These are phyloP conservation scores for Morinoia aosen DNA, from an alignment of 2,888 invertebrate genomes.

Conservation along the genomic window DNA sequence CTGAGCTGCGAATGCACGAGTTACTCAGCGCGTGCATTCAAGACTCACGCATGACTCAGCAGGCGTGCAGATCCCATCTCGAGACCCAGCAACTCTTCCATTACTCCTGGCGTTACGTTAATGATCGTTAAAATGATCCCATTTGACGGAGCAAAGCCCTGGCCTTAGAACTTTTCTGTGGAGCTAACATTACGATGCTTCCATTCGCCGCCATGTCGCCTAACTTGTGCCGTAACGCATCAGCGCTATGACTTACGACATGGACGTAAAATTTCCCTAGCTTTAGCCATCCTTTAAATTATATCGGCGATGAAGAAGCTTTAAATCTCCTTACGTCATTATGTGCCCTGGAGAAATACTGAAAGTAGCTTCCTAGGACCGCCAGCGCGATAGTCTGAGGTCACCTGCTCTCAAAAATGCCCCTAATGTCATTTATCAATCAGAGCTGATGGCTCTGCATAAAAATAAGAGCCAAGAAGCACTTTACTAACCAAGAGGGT, in stretches of 20 bases:
- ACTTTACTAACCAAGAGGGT: too few species aligned
- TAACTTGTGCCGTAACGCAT: conserved; percentile 28
- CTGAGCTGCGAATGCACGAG: too few species aligned
- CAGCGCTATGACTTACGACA: background rate
- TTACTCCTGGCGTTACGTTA: background rate
- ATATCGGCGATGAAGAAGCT: background rate
- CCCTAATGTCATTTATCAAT: too few species aligned
- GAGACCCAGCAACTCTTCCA: background rate
- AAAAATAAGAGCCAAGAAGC: too few species aligned
- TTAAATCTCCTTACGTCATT: background rate
- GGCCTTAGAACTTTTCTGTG: background rate
- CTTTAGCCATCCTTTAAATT: conserved; percentile 13
- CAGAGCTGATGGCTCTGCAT: too few species aligned
- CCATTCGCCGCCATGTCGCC: background rate
- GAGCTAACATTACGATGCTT: background rate
- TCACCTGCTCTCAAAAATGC: too few species aligned
- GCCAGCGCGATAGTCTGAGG: too few species aligned
- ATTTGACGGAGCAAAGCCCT: conserved; percentile 21
- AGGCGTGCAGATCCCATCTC: background rate
- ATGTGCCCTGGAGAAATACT: background rate
- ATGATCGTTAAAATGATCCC: conserved; percentile 40
- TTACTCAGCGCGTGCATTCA: background rate
- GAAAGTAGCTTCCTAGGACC: background rate
- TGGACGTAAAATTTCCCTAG: conserved; percentile 23
- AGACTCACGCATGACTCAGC: background rate